phyloP scores from a whole-genome alignment of 1,140 invertebrate species.

The Lucilia sericata region DNA sequence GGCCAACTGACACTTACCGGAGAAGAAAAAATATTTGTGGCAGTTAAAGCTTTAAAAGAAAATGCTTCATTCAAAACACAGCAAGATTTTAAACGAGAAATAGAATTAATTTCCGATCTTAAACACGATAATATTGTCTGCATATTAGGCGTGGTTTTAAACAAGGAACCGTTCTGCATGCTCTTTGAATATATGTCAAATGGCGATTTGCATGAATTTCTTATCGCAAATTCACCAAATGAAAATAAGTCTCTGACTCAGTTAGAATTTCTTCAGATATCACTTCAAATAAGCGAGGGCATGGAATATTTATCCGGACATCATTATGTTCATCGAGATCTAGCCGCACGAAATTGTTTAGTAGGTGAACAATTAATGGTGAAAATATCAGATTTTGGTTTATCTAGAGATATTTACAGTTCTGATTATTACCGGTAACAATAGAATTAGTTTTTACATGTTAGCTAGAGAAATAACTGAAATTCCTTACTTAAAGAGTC shows the following conservation, averaged over 20 bases:
- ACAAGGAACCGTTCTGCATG: conserved; percentile 94
- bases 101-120: conserved; percentile 93
- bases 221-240: conserved; percentile 89
- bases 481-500: conserved; percentile 70
- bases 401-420: conserved; percentile 92
- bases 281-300: conserved; percentile 92
- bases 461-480: conserved; percentile 6
- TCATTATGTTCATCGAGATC: conserved; percentile 96
- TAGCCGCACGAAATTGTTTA: conserved; percentile 95
- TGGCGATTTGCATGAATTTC: conserved; percentile 95
- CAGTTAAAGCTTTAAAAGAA: conserved; percentile 95
- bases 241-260: conserved; percentile 82
- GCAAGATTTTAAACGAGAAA: conserved; percentile 90
- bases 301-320: conserved; percentile 93
- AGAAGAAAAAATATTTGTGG: conserved; percentile 82
- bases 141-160: conserved; percentile 90
- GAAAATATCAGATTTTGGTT: conserved; percentile 96
- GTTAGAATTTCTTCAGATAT: conserved; percentile 84
- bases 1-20: conserved; percentile 83
- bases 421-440: conserved; percentile 81
- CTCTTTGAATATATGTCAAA: conserved; percentile 96
- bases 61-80: conserved; percentile 92
- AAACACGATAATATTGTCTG: conserved; percentile 97
- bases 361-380: conserved; percentile 93
- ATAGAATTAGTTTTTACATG: conserved; percentile 75